phyloP scores from a whole-genome alignment of 2,113 vertebrate genomes.

The Pseudopodoces humilis region DNA sequence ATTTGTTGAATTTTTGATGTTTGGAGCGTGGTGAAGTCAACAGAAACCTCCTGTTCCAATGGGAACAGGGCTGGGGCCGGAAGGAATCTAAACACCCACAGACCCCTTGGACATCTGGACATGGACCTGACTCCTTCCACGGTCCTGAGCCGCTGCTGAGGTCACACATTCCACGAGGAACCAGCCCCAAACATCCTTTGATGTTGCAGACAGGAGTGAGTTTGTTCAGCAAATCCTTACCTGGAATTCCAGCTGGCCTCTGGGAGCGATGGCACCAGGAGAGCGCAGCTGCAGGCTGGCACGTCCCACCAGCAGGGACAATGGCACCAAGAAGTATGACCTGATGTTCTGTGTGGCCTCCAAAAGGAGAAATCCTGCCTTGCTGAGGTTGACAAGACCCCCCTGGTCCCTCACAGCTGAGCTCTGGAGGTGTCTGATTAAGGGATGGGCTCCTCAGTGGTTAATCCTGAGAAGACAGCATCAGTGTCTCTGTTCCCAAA shows the following conservation, averaged over 20 bases:
- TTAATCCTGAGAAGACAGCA: too few relatives aligned
- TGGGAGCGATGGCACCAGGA: fast-evolving
- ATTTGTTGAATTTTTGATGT: not conserved
- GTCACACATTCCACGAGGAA: fast-evolving
- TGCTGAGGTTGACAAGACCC: not conserved
- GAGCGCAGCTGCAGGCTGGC: not conserved
- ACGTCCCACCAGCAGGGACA: fast-evolving
- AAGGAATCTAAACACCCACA: not conserved
- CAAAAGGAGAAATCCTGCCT: not conserved
- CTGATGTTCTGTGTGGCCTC: not conserved
- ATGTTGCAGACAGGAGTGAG: not conserved
- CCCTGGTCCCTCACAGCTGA: not conserved
- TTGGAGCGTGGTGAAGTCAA: not conserved
- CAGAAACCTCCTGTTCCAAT: not conserved
- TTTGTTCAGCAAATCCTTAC: not conserved
- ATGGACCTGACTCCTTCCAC: fast-evolving
- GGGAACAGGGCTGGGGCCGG: fast-evolving
- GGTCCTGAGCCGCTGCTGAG: fast-evolving
- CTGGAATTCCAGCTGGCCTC: too few relatives aligned
- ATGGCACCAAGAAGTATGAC: not conserved
- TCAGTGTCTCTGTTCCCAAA: not conserved
- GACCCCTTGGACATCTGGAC: not conserved
- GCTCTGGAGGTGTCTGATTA: not conserved
- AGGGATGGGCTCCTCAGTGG: not conserved
- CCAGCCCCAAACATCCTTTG: not conserved